Base-by-base conservation (phyloP, 2,113 vertebrate genomes). In the Rhinoderma darwinii region DNA sequence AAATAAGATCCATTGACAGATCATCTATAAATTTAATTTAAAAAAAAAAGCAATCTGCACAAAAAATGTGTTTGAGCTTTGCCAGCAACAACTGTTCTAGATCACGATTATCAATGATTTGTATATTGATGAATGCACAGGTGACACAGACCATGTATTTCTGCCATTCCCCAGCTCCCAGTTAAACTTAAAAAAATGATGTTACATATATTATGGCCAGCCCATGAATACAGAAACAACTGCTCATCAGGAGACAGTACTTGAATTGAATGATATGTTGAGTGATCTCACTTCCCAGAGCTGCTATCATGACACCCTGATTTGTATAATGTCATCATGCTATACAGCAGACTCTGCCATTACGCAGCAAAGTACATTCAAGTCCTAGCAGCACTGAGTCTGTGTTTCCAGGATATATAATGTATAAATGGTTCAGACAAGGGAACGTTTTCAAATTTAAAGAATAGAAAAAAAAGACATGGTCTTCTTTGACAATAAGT, bases 261-360 rank as follows among this genome's bases (percentile, higher is more conserved):
- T 66, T 66, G 30, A 66, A 30, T 30, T 66, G 14, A 32, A 32
- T 66, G 63, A 66, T 66, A 30, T 32, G 27, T 66, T 66, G 11
- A 66, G 30, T 32, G 63, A 35, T 63, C 30, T 63, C 59, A 30
- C n/a, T 14, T 63, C n/a, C n/a, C 59, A 63, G n/a, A 63, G n/a
- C 59, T 63, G 59, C 11, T 27, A 63, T 11, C 4, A 63, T 63
- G 59, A 63, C 59, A 30, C 25, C 27, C 59, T 63, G 27, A 27
- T 63, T 63, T 63, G n/a, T 63, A 10, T 63, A 63, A 63, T 63
- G n/a, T 63, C 59, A 63, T 63, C 59, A 63, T n/a, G 30, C 59
- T 10, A 9, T 63, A 63, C 59, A 63, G 59, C 59, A 63, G 25
- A 27, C 27, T 30, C n/a, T 12, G n/a, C 59, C 59, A 30, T 63